Conservation (phyloP, 2,888 invertebrate species). For the Eupithecia centaureata region DNA sequence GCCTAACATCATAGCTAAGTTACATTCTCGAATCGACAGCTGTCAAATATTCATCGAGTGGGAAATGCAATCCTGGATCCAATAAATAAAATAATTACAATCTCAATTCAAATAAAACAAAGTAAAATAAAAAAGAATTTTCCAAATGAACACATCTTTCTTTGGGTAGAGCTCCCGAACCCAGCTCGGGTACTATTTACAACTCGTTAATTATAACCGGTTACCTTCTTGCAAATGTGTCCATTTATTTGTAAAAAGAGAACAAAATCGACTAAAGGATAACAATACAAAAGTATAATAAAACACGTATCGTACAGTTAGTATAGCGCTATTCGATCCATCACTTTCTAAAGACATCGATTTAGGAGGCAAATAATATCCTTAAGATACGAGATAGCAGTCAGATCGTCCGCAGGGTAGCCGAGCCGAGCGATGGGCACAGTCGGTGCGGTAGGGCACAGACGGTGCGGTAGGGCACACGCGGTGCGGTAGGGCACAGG, state of each 20-base stretch:
- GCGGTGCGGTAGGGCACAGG: no score
- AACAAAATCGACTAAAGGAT: conserved; percentile 25
- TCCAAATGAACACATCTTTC: conserved; percentile 81
- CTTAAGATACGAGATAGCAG: conserved; percentile 13
- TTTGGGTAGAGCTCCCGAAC: conserved; percentile 74
- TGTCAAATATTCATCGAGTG: conserved; percentile 57
- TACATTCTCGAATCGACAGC: conserved; percentile 50
- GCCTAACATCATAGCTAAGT: conserved; percentile 53
- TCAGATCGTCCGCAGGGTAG: no score
- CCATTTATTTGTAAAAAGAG: conserved; percentile 41
- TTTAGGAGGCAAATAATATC: conserved; percentile 10
- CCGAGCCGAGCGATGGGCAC: no score
- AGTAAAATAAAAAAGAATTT: conserved; percentile 56
- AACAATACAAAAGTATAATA: conserved; percentile 18
- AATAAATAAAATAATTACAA: conserved; percentile 76
- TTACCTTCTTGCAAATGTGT: conserved; percentile 46
- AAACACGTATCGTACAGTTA: conserved; percentile 28
- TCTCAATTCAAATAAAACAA: conserved; percentile 63
- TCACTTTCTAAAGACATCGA: background rate
- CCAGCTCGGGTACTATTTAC: conserved; percentile 61
- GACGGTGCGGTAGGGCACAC: no score
- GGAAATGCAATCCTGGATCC: conserved; percentile 79
- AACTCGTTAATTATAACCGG: conserved; percentile 50
- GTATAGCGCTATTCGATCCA: conserved; percentile 9
- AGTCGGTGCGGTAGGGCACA: no score